Base-by-base conservation (phyloP, 1,140 invertebrate genomes). In the Acyrthosiphon pisum region DNA sequence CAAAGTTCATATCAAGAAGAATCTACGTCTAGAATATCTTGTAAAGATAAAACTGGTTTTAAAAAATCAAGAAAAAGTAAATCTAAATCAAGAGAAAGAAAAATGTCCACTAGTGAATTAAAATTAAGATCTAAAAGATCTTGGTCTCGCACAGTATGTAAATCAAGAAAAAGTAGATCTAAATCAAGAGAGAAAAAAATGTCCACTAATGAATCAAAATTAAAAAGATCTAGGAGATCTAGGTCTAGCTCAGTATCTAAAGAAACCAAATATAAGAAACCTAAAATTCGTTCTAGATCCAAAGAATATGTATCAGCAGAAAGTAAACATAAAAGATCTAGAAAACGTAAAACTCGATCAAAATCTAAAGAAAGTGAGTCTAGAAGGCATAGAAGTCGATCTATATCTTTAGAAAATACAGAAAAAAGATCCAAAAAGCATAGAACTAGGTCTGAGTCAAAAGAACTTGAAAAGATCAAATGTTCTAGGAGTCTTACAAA, bases 11-110 rank as follows among this genome's bases (percentile, higher is more conserved):
- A 8, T 50, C n/a, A 56, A 41, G 46, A 46, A 37, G 6, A 22
- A 30, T 50, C 9, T 83, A 81, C 20, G 6, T 92, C 91, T 48
- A n/a, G 14, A 48, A 83, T 26, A 30, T 2, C 41, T 41, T 11
- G 30, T 93, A 37, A 93, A 46, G 86, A 93, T 50, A 50, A 37
- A 46, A 44, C 8, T 83, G n/a, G 53, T 84, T n/a, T 26, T 93
- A 93, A 37, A 53, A 93, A 50, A 37, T 44, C 46, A 83, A 84
- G 41, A 93, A 93, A 53, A 26, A 44, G 37, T 84, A 83, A 30
- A 90, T 90, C 89, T n/a, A 68, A 30, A 60, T 90, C 88, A 88
- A 93, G 35, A 87, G 41, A 68, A n/a, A 93, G 18, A 88, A 93
- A 46, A 35, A 37, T 1, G 48, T 81, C 44, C 9, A 56, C 4